Evolutionary conservation across 2,797 vertebrate genomes (phyloP).

Genomic region (Luscinia megarhynchos): DNA sequence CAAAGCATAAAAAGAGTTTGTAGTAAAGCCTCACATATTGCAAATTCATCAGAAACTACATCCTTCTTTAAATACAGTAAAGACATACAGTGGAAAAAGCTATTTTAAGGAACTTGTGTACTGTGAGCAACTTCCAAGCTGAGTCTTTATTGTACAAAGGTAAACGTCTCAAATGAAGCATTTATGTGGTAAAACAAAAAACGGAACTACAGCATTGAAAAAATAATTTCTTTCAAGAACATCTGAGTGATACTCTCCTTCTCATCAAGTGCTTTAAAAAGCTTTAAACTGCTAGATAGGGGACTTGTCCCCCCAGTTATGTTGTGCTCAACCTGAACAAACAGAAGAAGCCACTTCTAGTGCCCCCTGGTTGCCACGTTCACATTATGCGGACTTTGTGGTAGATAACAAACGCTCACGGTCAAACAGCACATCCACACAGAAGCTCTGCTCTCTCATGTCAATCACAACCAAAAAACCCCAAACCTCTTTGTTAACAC

Average conservation of each 20-base stretch:
- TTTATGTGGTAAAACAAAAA: neutral
- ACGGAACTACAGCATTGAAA: neutral
- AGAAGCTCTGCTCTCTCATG: neutral
- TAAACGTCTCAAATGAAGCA: neutral
- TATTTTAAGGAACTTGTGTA: neutral
- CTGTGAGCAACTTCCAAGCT: neutral
- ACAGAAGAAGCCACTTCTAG: neutral
- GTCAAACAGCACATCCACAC: neutral
- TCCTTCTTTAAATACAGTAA: neutral
- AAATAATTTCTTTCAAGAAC: neutral
- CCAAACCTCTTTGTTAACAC: neutral
- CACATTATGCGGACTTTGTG: neutral
- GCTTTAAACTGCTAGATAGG: neutral
- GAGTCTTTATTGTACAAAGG: neutral
- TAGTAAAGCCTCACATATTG: neutral
- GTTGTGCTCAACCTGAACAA: neutral
- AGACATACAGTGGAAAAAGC: neutral
- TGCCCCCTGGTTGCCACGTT: neutral
- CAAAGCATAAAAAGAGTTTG: neutral
- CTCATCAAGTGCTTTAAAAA: neutral
- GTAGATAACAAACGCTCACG: neutral
- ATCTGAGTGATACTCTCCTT: neutral
- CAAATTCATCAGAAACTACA: neutral
- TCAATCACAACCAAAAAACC: neutral
- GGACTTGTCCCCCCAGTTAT: neutral